Percentiles rank a stretch among this genome's conserved stretches.
Conservation (phyloP, 2,113 vertebrate genomes). For the Echinops telfairi region DNA sequence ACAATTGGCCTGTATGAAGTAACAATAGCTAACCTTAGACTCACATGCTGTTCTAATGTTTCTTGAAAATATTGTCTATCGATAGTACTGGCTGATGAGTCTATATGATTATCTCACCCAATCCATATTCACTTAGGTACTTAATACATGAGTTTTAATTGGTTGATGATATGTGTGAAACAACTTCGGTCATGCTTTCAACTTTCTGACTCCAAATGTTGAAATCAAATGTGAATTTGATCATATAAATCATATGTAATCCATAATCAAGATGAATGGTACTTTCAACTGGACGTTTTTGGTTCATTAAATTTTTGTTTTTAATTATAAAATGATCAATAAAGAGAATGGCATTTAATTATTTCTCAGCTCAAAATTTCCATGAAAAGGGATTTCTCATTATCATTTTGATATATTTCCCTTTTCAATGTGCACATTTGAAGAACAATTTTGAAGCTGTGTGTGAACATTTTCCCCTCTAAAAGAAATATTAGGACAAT, state of each 20-base stretch:
- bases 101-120: slow-evolving; percentile 31
- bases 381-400: not conserved
- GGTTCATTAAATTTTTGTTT: not conserved
- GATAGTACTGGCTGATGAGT: not conserved
- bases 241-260: slow-evolving; percentile 35
- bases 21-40: not conserved
- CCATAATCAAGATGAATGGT: slow-evolving; percentile 1
- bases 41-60: not conserved
- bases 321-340: not conserved
- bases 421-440: not conserved
- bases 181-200: slow-evolving; percentile 2
- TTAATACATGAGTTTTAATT: slow-evolving; percentile 1
- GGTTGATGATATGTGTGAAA: not conserved
- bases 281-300: not conserved
- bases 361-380: not conserved
- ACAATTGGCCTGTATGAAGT: not conserved
- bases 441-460: slow-evolving; percentile 27
- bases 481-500: slow-evolving; percentile 3
- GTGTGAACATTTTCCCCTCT: not conserved
- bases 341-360: not conserved
- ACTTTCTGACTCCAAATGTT: slow-evolving; percentile 28
- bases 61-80: slow-evolving; percentile 4
- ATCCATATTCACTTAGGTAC: not conserved
- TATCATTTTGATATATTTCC: not conserved
- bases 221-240: slow-evolving; percentile 15